Evolutionary conservation across 2,113 vertebrate genomes (phyloP).

Genomic region (Gobius niger): DNA sequence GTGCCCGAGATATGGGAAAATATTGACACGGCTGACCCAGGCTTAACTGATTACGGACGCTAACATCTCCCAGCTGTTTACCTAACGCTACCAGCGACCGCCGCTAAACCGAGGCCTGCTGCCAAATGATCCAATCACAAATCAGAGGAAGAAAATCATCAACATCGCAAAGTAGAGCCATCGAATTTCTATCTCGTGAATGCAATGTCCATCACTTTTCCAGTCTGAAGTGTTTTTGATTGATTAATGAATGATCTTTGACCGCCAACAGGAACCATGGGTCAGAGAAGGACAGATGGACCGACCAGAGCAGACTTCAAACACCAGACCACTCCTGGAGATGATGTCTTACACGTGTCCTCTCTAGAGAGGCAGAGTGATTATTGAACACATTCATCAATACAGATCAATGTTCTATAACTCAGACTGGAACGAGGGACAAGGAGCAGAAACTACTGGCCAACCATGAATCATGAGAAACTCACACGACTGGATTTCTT

Average conservation of each 20-base stretch:
- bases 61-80: conserved; percentile 65
- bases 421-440: conserved; percentile 22
- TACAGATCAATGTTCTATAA: conserved; percentile 44
- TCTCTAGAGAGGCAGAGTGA: conserved; percentile 5
- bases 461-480: background rate
- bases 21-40: conserved; percentile 60
- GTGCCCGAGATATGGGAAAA: conserved; percentile 60
- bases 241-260: background rate
- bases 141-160: background rate
- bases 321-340: rapidly evolving
- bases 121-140: background rate
- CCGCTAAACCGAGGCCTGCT: background rate
- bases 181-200: no score
- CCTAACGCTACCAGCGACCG: conserved; percentile 9
- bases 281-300: conserved; percentile 2
- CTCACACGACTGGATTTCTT: background rate
- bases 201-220: background rate
- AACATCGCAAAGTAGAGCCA: no score
- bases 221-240: background rate
- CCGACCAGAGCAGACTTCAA: background rate
- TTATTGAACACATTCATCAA: conserved; percentile 9
- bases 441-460: conserved; percentile 3
- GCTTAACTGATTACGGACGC: conserved; percentile 51
- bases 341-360: background rate
- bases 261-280: background rate